These are phyloP conservation scores for Drosophila eohydei DNA, from an alignment of 2,888 invertebrate genomes.

Conservation along the genomic window DNA sequence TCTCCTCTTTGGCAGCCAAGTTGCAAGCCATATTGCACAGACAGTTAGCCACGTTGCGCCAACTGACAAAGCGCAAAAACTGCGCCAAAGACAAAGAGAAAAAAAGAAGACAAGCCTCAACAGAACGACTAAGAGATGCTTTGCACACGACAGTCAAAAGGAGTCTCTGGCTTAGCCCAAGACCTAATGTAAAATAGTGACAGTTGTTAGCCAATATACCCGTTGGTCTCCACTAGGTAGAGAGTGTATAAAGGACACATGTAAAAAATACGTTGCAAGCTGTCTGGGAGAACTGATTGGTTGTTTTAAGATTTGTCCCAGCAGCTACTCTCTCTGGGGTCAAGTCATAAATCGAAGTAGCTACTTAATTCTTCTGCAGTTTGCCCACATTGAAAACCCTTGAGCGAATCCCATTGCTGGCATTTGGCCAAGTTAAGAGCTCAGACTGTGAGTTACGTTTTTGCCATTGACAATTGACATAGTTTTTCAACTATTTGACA, in stretches of 20 bases:
- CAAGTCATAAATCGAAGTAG: constrained; percentile 59
- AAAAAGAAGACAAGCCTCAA: not conserved
- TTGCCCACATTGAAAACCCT: constrained; percentile 15
- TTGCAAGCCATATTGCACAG: constrained; percentile 64
- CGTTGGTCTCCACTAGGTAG: not conserved
- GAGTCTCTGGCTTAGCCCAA: too few relatives aligned
- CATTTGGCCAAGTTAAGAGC: constrained; percentile 36
- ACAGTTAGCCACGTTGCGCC: constrained; percentile 60
- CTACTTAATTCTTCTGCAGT: constrained; percentile 67
- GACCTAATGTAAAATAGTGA: too few relatives aligned
- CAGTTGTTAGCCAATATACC: not conserved
- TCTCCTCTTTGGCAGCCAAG: constrained; percentile 49
- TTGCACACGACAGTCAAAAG: not conserved
- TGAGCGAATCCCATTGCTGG: constrained; percentile 8
- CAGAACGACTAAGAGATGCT: not conserved
- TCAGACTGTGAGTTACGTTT: constrained; percentile 16
- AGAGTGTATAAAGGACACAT: not conserved
- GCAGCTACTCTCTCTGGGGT: constrained; percentile 9
- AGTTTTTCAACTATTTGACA: constrained; percentile 50
- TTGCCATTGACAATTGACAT: constrained; percentile 61
- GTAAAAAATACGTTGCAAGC: constrained; percentile 6
- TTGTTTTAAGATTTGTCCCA: constrained; percentile 47
- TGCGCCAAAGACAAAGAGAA: constrained; percentile 29
- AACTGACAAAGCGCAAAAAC: constrained; percentile 64
- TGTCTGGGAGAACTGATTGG: constrained; percentile 44